Evolutionary conservation across 2,888 invertebrate species (phyloP), one percentile per base, ranked within the genome.

Genomic region (Eilema caniola): DNA sequence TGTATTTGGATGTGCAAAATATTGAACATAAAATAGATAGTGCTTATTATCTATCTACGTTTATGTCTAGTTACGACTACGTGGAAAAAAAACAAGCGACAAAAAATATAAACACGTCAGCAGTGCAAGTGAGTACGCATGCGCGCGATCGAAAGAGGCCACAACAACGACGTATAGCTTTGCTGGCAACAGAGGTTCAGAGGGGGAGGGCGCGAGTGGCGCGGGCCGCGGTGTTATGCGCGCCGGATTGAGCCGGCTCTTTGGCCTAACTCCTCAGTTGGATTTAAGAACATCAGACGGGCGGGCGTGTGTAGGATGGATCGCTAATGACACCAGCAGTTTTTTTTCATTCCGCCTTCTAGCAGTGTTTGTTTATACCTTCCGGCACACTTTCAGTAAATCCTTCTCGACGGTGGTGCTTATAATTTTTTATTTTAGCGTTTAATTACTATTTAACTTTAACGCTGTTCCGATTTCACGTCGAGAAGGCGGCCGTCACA

Each of bases 271-370:
- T 90, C 89, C 71, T 88, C 92, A 95, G 95, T 95, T 95, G 95
- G 95, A 95, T 95, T 95, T 94, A 86, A 94, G 94, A 95, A 95
- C 95, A 95, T 95, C 95, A 88, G 89, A 93, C 90, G 95, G 95
- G 92, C 95, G 95, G 95, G 95, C 94, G 95, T 95, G 95, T 94
- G 86, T 93, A 93, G 94, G 86, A 95, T 95, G 95, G 95, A 94
- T 93, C 94, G 95, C 88, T 95, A 95, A 91, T 84, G 88, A 93
- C 95, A 96, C 92, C 95, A 96, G 94, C 95, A 95, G 95, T 96
- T 94, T 96, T 96, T 67, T 96, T 96, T 94, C 91, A 96, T 93
- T 94, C 94, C 95, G 95, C 92, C 94, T 95, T 95, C 94, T 93
- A 93, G 77, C 90, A 94, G 95, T 95, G 95, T 94, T 95, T 95